These are phyloP conservation scores for Leptonema lineaticorne DNA, from an alignment of 1,140 invertebrate genomes.

Conservation along the genomic window DNA sequence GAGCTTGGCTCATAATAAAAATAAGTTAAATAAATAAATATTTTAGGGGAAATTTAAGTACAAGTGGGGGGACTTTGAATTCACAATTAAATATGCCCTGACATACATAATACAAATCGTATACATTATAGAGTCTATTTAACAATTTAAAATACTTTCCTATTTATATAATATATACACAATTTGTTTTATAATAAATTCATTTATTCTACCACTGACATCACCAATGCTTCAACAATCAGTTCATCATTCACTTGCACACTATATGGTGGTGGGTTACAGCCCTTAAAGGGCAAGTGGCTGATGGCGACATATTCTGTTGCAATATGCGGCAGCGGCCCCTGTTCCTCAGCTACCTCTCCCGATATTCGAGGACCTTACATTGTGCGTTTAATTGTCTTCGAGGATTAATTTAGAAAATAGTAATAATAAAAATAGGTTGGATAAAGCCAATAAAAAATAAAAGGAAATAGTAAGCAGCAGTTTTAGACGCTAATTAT, in stretches of 20 bases:
- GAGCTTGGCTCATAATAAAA: slow-evolving; percentile 54
- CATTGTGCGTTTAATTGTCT: slow-evolving; percentile 32
- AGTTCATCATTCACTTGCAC: slow-evolving; percentile 38
- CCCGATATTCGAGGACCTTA: slow-evolving; percentile 24
- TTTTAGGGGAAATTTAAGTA: slow-evolving; percentile 52
- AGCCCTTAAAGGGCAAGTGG: slow-evolving; percentile 5
- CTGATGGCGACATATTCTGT: slow-evolving; percentile 22
- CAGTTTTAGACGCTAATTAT: slow-evolving; percentile 50
- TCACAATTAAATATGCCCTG: slow-evolving; percentile 23
- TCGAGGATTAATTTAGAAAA: slow-evolving; percentile 38
- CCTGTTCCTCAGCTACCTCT: slow-evolving; percentile 21
- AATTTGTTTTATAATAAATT: slow-evolving; percentile 42
- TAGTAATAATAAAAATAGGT: slow-evolving; percentile 36
- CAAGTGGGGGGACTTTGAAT: slow-evolving; percentile 26
- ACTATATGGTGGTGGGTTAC: slow-evolving; percentile 22
- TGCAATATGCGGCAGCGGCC: slow-evolving; percentile 22
- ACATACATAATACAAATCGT: slow-evolving; percentile 35
- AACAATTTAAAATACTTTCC: slow-evolving; percentile 44
- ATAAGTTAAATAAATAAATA: slow-evolving; percentile 51
- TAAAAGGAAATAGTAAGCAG: slow-evolving; percentile 45
- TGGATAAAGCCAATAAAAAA: slow-evolving; percentile 48
- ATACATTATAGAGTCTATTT: slow-evolving; percentile 40
- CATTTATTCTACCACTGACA: slow-evolving; percentile 42
- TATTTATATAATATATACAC: slow-evolving; percentile 43
- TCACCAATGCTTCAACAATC: slow-evolving; percentile 40